A percentile compares a stretch with the other conserved stretches of the same genome.
Conservation (phyloP, 2,113 vertebrate genomes). For the Heloderma charlesbogerti region DNA sequence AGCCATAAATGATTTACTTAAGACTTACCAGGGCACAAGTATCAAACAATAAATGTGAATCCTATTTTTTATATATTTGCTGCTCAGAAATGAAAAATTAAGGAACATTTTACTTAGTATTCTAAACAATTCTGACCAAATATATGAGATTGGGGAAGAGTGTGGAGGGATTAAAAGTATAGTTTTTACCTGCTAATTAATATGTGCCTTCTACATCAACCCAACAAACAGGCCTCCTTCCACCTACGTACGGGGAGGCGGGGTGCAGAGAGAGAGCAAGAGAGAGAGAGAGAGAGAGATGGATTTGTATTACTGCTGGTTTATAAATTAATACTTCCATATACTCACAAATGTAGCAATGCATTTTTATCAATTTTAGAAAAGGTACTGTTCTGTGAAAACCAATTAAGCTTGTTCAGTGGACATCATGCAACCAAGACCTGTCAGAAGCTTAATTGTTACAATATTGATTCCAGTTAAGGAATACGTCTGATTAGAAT, state of each 20-base stretch:
- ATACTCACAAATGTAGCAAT: background rate
- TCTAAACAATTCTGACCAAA: background rate
- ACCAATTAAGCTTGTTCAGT: background rate
- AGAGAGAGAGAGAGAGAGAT: background rate
- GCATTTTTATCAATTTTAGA: background rate
- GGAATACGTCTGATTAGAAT: background rate
- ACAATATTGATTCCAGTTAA: background rate
- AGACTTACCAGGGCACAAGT: background rate
- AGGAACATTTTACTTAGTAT: background rate
- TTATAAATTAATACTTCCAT: background rate
- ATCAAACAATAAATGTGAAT: background rate
- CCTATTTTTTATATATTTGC: background rate
- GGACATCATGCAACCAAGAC: background rate
- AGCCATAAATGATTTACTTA: background rate
- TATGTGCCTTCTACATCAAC: conserved; percentile 5
- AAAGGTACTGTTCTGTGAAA: background rate
- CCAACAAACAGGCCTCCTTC: background rate
- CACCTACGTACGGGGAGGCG: background rate
- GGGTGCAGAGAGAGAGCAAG: too few species aligned
- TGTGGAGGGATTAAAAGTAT: background rate
- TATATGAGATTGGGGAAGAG: background rate
- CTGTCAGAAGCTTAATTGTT: background rate
- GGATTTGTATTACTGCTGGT: background rate
- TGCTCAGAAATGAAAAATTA: background rate
- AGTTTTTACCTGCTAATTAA: conserved; percentile 2